Evolutionary conservation across 1,140 invertebrate species (phyloP).

Genomic region (Zaprionus ghesquierei): DNA sequence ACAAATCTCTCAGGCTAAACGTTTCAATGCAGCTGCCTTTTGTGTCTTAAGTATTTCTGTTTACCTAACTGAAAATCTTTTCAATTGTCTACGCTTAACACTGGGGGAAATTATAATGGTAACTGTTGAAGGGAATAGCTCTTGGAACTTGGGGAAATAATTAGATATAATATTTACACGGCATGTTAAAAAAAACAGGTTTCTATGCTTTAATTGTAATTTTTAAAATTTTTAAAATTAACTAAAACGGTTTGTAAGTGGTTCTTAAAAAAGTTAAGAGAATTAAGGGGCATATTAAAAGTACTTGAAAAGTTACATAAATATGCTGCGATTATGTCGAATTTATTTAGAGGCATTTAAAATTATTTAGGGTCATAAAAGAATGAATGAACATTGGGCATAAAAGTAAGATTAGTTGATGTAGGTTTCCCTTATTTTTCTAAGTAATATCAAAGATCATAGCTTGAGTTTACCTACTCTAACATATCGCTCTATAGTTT

Average conservation of each 20-base stretch:
- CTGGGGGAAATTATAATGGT: not conserved
- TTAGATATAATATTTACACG: not conserved
- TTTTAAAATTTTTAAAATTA: not conserved
- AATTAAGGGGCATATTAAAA: not conserved
- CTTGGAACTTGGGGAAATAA: not conserved
- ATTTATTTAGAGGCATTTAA: not conserved
- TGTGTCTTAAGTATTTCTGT: slow-evolving; percentile 13
- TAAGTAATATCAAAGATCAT: too few relatives aligned
- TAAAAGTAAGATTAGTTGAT: too few relatives aligned
- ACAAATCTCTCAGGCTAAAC: slow-evolving; percentile 69
- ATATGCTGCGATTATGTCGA: not conserved
- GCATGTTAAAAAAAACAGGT: not conserved
- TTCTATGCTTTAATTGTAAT: not conserved
- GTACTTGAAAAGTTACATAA: not conserved
- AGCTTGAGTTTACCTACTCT: too few relatives aligned
- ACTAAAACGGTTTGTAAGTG: not conserved
- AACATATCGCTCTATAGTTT: too few relatives aligned
- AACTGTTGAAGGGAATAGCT: not conserved
- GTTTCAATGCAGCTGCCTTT: slow-evolving; percentile 59
- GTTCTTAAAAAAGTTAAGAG: not conserved
- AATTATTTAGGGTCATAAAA: not conserved
- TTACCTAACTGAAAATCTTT: slow-evolving; percentile 59
- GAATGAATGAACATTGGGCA: not conserved
- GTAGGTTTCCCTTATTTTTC: too few relatives aligned
- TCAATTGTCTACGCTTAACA: slow-evolving; percentile 60